Base-by-base conservation (phyloP, 1,140 invertebrate genomes). In the Planococcus citri region DNA sequence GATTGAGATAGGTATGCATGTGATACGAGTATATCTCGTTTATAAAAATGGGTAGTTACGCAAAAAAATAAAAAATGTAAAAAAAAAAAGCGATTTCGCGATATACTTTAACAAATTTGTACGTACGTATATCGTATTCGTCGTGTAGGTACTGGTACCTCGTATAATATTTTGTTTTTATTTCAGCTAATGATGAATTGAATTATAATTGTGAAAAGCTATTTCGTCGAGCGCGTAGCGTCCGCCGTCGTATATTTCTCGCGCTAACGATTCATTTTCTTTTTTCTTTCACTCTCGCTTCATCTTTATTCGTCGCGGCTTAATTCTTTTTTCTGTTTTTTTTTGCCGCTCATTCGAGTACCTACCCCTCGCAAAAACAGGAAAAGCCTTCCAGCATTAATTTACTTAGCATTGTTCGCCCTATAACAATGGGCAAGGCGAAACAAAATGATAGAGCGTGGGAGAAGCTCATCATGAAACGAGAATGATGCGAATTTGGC, bases 361-460 rank as follows among this genome's bases (percentile, higher is more conserved):
- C 29, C 29, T 51, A 51, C 41, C n/a, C 41, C 6, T 51, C n/a
- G 12, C 41, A 51, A 51, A 51, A 51, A 51, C 41, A 51, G 41
- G 25, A 64, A 27, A 64, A 6, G 10, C 60, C 25, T 27, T 25
- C 17, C 60, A 17, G 60, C 60, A 25, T 64, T 64, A 64, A 64
- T 64, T 64, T 64, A 27, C 60, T 24, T 9, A 25, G 60, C 22
- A 64, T 64, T 64, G 60, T 64, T 64, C 25, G 25, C 21, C 4
- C 20, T 64, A 14, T 51, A 51, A 64, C 21, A 64, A 64, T 64
- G 60, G 24, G 24, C 24, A 64, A n/a, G n/a, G n/a, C n/a, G n/a
- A n/a, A n/a, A 51, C 10, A 17, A 58, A 58, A 58, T 58, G 51
- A 64, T 64, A 64, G 24, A 64, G 22, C 60, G 60, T 64, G 25